A percentile compares a stretch with the other conserved stretches of the same genome.
These are phyloP conservation scores for Petrocephalus schoutedeni DNA, from an alignment of 2,797 vertebrate genomes.

Conservation along the genomic window DNA sequence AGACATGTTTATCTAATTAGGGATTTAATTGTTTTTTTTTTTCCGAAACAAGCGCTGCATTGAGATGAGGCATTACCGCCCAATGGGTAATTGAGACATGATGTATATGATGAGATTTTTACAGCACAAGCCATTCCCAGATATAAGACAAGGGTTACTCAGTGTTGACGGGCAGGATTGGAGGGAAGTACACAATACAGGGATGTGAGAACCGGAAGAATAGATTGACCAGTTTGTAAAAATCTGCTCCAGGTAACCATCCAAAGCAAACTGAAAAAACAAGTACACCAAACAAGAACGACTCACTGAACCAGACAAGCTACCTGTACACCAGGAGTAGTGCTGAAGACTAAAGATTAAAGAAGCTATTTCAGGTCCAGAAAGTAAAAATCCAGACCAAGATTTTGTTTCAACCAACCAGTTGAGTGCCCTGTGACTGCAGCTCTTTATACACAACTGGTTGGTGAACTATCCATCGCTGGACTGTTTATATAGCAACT, in stretches of 20 bases:
- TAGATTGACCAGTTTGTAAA: too few species aligned
- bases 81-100: neutral
- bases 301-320: neutral
- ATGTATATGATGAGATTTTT: neutral
- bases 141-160: neutral
- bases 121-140: neutral
- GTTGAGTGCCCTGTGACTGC: neutral
- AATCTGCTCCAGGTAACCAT: neutral
- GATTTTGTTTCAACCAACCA: neutral
- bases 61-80: neutral
- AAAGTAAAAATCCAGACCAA: neutral
- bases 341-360: neutral
- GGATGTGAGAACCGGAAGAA: too few species aligned
- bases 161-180: neutral
- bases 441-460: neutral
- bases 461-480: neutral
- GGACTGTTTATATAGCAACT: neutral
- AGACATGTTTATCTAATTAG: neutral
- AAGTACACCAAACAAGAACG: neutral
- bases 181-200: too few species aligned
- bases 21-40: conserved; percentile 5
- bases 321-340: neutral
- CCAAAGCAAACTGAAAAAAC: neutral
- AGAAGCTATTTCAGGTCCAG: neutral
- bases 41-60: neutral